phyloP scores from a whole-genome alignment of 2,888 invertebrate genomes.

The Ernsta delagoae region DNA sequence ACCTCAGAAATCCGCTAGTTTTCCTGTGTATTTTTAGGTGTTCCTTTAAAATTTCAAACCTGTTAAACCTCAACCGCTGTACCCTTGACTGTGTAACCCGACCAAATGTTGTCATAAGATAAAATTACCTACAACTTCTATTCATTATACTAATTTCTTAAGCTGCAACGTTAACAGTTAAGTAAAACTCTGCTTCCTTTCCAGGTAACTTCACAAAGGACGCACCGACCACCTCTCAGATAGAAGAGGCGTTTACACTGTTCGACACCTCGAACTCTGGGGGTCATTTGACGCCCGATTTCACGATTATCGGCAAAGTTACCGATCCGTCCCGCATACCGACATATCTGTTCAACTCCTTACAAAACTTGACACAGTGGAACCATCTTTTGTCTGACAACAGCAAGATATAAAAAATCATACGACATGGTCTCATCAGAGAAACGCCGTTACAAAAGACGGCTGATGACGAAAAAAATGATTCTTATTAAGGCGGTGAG shows the following conservation, averaged over 20 bases:
- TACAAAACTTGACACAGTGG: constrained; percentile 27
- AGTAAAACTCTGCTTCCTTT: neutral
- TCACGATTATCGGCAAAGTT: constrained; percentile 25
- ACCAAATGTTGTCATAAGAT: too few relatives aligned
- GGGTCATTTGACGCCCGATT: constrained; percentile 11
- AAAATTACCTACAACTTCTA: too few relatives aligned
- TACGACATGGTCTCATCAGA: neutral
- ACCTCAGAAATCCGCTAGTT: too few relatives aligned
- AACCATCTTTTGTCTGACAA: constrained; percentile 24
- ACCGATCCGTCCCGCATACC: constrained; percentile 6
- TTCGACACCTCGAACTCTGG: constrained; percentile 9
- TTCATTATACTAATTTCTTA: too few relatives aligned
- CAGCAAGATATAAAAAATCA: neutral
- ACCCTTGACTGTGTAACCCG: too few relatives aligned
- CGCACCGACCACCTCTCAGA: constrained; percentile 16
- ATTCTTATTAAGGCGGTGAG: too few relatives aligned
- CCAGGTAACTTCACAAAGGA: constrained; percentile 28
- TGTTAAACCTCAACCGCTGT: too few relatives aligned
- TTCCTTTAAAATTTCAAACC: too few relatives aligned
- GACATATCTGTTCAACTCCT: constrained; percentile 6
- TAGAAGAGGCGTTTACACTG: constrained; percentile 23
- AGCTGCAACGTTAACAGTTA: too few relatives aligned
- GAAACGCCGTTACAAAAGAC: neutral
- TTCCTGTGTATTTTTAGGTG: too few relatives aligned
- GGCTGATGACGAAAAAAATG: neutral